phyloP scores from a whole-genome alignment of 2,113 vertebrate species.

The Alectura lathami region DNA sequence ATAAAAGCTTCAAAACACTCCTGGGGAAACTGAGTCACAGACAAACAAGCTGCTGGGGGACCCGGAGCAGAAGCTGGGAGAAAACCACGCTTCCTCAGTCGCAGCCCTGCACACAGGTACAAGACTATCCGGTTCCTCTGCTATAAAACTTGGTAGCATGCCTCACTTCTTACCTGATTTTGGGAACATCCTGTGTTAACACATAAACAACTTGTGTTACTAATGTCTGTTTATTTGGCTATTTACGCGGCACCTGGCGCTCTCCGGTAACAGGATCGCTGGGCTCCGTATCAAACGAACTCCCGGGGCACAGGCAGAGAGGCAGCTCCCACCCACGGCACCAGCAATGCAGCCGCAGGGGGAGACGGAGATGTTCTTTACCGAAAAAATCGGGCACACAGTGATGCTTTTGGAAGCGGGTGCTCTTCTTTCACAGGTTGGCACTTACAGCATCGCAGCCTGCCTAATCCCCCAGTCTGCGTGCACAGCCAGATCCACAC shows the following conservation, averaged over 20 bases:
- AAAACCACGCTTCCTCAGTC: not conserved
- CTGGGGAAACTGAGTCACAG: constrained; percentile 27
- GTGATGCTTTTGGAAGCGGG: not conserved
- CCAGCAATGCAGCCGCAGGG: not conserved
- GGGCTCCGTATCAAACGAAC: not conserved
- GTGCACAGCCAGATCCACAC: not conserved
- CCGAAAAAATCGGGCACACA: not conserved
- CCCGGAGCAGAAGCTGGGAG: not conserved
- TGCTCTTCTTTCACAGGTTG: not conserved
- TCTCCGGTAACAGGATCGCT: not conserved
- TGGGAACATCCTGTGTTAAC: constrained; percentile 53
- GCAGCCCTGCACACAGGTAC: not conserved
- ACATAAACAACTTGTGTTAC: constrained; percentile 30
- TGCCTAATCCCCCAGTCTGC: not conserved
- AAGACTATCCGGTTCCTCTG: constrained; percentile 57
- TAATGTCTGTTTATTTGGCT: not conserved
- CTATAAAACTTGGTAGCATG: constrained; percentile 31
- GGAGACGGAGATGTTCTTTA: not conserved
- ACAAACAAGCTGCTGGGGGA: not conserved
- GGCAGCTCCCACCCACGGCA: constrained; percentile 11
- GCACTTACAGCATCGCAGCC: not conserved
- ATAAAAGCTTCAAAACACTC: not conserved
- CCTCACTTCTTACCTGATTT: constrained; percentile 58
- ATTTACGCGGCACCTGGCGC: constrained; percentile 4
- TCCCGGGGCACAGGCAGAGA: not conserved